These are phyloP conservation scores for Ephydatia muelleri DNA, from an alignment of 37 sponge, comb jelly and placozoan genomes.

Conservation along the genomic window DNA sequence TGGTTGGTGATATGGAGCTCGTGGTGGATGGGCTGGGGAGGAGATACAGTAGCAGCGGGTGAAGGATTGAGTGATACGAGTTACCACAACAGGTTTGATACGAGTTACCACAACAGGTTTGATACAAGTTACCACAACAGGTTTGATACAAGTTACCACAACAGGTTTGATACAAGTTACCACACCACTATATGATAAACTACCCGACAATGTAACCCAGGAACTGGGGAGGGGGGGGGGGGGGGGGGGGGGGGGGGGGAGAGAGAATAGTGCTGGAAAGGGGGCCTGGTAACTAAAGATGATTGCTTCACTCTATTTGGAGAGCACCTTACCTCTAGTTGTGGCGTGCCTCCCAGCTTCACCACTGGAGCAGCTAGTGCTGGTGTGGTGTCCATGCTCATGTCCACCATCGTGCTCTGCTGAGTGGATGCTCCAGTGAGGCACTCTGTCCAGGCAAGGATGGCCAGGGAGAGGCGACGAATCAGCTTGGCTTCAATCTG, in stretches of 20 bases:
- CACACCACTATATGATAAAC: too few relatives aligned
- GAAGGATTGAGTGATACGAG: too few relatives aligned
- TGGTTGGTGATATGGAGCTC: slow-evolving; percentile 92
- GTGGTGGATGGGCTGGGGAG: slow-evolving; percentile 41
- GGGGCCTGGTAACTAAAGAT: neutral
- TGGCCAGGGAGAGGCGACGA: slow-evolving; percentile 56
- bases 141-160: too few relatives aligned
- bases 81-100: too few relatives aligned
- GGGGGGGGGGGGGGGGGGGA: slow-evolving; percentile 18
- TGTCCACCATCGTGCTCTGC: slow-evolving; percentile 36
- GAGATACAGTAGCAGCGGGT: neutral
- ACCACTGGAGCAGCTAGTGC: neutral
- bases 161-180: too few relatives aligned
- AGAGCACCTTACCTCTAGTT: slow-evolving; percentile 34
- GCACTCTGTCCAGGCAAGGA: slow-evolving; percentile 64
- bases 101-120: too few relatives aligned
- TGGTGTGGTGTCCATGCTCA: slow-evolving; percentile 51
- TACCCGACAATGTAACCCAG: too few relatives aligned
- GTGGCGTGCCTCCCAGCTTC: slow-evolving; percentile 58
- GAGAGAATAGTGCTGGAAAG: neutral
- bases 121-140: too few relatives aligned
- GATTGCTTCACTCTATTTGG: neutral
- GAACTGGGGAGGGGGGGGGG: slow-evolving; percentile 26
- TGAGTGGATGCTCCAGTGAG: slow-evolving; percentile 37
- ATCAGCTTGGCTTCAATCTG: slow-evolving; percentile 76